These are phyloP conservation scores for Tauraco erythrolophus DNA, from an alignment of 2,113 vertebrate species.

Conservation along the genomic window DNA sequence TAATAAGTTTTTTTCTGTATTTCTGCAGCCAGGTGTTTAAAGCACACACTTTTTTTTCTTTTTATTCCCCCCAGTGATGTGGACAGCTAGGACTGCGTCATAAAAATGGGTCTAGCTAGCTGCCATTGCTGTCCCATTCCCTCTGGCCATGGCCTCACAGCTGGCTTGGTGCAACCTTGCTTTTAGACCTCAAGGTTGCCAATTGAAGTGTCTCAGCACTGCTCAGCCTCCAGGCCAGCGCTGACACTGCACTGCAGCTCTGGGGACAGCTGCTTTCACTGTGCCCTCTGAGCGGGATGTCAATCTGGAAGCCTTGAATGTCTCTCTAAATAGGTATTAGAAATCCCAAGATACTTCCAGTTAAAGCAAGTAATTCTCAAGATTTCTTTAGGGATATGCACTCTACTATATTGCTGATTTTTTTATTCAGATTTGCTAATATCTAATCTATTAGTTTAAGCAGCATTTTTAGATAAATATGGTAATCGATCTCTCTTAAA, in stretches of 20 bases:
- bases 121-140: not conserved
- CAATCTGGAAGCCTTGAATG: not conserved
- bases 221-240: not conserved
- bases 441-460: not conserved
- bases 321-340: not conserved
- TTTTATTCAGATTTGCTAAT: not conserved
- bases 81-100: not conserved
- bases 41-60: not conserved
- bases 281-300: not conserved
- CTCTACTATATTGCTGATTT: not conserved
- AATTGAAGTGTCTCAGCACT: not conserved
- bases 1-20: not conserved
- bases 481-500: not conserved
- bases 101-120: not conserved
- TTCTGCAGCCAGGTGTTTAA: not conserved
- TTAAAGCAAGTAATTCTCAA: not conserved
- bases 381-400: not conserved
- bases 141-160: not conserved
- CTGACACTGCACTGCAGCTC: not conserved
- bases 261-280: not conserved
- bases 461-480: not conserved
- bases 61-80: not conserved
- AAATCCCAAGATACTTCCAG: not conserved
- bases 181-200: not conserved
- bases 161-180: not conserved